A percentile compares a stretch with the other conserved stretches of the same genome.
Conservation (phyloP, 2,888 invertebrate genomes). For the Synergus laeviventris region DNA sequence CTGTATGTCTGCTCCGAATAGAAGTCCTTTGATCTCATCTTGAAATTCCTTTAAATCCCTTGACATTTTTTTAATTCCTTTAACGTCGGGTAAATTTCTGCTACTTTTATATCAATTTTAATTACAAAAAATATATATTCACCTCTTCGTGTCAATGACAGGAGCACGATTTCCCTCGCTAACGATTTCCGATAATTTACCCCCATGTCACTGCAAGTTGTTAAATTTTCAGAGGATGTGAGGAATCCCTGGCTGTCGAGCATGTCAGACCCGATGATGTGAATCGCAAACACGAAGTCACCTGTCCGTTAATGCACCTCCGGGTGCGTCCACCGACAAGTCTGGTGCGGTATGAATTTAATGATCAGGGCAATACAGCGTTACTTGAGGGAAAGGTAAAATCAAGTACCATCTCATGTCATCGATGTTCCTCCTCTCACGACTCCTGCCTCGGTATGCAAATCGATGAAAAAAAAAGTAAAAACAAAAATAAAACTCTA, state of each 20-base stretch:
- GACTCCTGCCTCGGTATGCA: neutral
- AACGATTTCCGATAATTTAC: conserved; percentile 23
- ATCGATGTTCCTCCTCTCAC: neutral
- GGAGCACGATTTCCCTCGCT: neutral
- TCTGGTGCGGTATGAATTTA: conserved; percentile 13
- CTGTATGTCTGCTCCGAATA: too few species aligned
- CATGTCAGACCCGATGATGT: conserved; percentile 24
- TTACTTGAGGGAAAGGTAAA: neutral
- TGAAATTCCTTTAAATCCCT: too few species aligned
- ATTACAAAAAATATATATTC: neutral
- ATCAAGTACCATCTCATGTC: neutral
- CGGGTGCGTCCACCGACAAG: neutral
- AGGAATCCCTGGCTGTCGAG: conserved; percentile 19
- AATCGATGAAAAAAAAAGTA: conserved; percentile 14
- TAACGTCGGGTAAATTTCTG: too few species aligned
- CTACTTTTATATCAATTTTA: too few species aligned
- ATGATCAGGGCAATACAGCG: conserved; percentile 27
- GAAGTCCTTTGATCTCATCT: too few species aligned
- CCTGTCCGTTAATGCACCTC: conserved; percentile 27
- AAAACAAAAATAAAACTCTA: neutral
- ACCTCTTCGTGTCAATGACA: conserved; percentile 4
- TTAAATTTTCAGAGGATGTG: conserved; percentile 24
- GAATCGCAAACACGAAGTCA: conserved; percentile 24
- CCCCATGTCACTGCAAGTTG: conserved; percentile 17
- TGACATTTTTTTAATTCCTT: too few species aligned